Conservation (phyloP, 2,888 invertebrate genomes). For the Gastrophysa polygoni region DNA sequence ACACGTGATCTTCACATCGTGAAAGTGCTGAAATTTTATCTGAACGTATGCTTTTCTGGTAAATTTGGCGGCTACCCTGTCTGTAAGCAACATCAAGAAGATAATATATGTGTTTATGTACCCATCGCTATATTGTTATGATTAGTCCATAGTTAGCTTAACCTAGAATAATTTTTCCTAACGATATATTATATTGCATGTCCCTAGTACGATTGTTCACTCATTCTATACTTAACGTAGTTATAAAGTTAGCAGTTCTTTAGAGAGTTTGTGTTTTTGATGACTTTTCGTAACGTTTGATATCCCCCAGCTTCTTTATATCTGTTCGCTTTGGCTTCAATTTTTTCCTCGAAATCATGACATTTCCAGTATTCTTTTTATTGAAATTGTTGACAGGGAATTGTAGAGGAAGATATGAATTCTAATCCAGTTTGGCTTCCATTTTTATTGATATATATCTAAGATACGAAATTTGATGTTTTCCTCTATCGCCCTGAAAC, state of each 20-base stretch:
- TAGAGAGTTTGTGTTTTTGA: conserved; percentile 38
- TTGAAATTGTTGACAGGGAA: conserved; percentile 38
- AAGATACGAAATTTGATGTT: conserved; percentile 38
- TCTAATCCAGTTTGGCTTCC: conserved; percentile 53
- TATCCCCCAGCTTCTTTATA: conserved; percentile 32
- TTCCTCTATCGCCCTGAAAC: conserved; percentile 41
- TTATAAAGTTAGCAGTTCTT: conserved; percentile 55
- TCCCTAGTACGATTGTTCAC: conserved; percentile 54
- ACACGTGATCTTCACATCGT: neutral
- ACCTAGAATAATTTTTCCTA: conserved; percentile 58
- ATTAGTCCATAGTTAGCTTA: conserved; percentile 57
- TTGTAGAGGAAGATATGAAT: conserved; percentile 41
- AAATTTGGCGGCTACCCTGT: conserved; percentile 30
- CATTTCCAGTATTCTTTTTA: conserved; percentile 37
- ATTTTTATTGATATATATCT: conserved; percentile 44
- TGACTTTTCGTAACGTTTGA: conserved; percentile 22
- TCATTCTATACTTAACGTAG: conserved; percentile 56
- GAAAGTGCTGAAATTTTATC: conserved; percentile 10
- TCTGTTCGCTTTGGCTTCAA: conserved; percentile 38
- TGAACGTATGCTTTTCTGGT: conserved; percentile 23
- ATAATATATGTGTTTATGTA: conserved; percentile 44
- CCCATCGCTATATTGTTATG: conserved; percentile 56
- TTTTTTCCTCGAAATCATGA: conserved; percentile 43
- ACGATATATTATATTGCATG: conserved; percentile 57
- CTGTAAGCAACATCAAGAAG: conserved; percentile 22